Evolutionary conservation across 1,140 invertebrate species (phyloP).

Genomic region (Branchinecta lynchi): DNA sequence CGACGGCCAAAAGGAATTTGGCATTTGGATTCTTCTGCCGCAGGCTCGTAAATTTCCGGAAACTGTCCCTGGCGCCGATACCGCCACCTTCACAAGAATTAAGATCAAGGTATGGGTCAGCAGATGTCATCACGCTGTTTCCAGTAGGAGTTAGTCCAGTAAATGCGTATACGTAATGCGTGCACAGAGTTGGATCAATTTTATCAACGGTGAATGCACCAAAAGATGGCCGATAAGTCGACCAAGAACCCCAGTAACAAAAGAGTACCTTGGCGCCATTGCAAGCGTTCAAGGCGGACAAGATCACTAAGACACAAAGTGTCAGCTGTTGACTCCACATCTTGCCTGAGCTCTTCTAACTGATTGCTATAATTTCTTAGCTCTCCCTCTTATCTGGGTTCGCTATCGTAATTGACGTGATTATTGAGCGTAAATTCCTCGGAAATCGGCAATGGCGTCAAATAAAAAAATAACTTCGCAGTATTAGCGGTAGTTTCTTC

Average conservation of each 20-base stretch:
- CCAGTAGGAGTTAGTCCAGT: conserved; percentile 25
- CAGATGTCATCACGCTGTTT: neutral
- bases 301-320: neutral
- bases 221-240: conserved; percentile 45
- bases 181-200: conserved; percentile 34
- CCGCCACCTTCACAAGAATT: conserved; percentile 5
- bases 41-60: conserved; percentile 29
- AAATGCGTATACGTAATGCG: conserved; percentile 37
- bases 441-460: neutral
- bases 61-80: conserved; percentile 22
- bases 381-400: neutral
- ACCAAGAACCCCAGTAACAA: conserved; percentile 63
- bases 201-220: conserved; percentile 34
- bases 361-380: neutral
- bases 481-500: too few relatives aligned
- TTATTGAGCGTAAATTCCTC: neutral
- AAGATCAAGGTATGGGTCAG: neutral
- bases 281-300: neutral
- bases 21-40: conserved; percentile 33
- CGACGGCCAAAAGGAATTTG: conserved; percentile 33
- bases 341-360: neutral
- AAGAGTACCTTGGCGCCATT: conserved; percentile 33
- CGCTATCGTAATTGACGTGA: neutral
- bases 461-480: too few relatives aligned
- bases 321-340: neutral